These are phyloP conservation scores for Lamellibrachia satsuma DNA, from an alignment of 2,888 invertebrate genomes.

Conservation along the genomic window DNA sequence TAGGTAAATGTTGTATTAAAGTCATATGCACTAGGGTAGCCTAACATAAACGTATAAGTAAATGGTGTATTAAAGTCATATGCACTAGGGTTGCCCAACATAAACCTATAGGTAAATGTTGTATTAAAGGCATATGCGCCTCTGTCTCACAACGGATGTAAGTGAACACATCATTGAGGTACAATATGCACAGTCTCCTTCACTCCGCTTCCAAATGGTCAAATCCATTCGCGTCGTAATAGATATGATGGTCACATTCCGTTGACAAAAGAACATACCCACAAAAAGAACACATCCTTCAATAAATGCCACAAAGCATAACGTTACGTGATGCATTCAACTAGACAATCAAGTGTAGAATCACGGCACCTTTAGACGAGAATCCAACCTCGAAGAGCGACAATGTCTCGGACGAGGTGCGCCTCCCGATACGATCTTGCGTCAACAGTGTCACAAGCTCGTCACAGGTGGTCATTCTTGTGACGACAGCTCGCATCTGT, in stretches of 20 bases:
- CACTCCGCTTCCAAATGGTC: not conserved
- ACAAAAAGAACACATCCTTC: not conserved
- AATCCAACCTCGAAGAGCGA: slow-evolving; percentile 6
- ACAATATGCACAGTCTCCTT: not conserved
- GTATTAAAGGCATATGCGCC: too few species aligned
- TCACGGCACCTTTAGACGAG: not conserved
- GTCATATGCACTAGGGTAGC: too few species aligned
- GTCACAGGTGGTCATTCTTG: not conserved
- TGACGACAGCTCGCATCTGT: not conserved
- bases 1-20: too few species aligned
- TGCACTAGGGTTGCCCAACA: too few species aligned
- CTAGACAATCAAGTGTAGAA: not conserved
- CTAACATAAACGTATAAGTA: too few species aligned
- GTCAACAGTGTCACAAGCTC: not conserved
- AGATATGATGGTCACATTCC: not conserved
- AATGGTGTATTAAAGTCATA: too few species aligned
- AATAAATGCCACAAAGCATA: not conserved
- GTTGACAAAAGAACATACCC: not conserved
- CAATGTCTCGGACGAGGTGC: not conserved
- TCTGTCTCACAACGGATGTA: not conserved
- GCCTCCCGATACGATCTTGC: not conserved
- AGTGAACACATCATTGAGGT: not conserved
- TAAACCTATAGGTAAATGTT: too few species aligned
- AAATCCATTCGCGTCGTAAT: not conserved
- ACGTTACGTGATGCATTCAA: too few species aligned